These are phyloP conservation scores for Moxostoma hubbsi DNA, from an alignment of 2,797 vertebrate species.

Conservation along the genomic window DNA sequence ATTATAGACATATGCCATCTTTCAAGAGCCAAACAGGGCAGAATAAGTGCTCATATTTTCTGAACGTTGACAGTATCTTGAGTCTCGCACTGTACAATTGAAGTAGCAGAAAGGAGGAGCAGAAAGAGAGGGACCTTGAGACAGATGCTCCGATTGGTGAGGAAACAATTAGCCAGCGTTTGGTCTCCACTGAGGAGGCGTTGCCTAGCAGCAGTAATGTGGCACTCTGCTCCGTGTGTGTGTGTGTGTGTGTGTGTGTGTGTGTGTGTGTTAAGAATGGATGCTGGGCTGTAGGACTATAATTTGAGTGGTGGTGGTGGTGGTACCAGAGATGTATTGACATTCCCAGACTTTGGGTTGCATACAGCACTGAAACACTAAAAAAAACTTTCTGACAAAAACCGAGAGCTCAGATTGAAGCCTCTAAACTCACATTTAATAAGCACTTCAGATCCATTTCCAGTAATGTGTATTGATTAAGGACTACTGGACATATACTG, in stretches of 20 bases:
- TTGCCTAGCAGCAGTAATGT: conserved; percentile 54
- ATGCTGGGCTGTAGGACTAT: conserved; percentile 17
- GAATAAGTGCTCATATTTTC: too few species aligned
- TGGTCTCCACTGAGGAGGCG: conserved; percentile 40
- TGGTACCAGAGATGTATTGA: conserved; percentile 13
- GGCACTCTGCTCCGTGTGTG: conserved; percentile 3
- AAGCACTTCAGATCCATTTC: conserved; percentile 41
- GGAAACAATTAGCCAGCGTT: conserved; percentile 48
- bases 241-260: conserved; percentile 16
- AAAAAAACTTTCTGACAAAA: neutral
- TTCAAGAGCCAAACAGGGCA: too few species aligned
- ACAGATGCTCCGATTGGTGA: conserved; percentile 44
- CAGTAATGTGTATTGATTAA: conserved; percentile 49
- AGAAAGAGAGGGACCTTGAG: conserved; percentile 51
- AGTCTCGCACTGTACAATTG: neutral
- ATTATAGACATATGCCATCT: too few species aligned
- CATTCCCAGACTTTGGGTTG: neutral
- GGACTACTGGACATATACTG: too few species aligned
- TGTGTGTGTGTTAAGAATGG: conserved; percentile 23
- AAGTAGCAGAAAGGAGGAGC: conserved; percentile 11
- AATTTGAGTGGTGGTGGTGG: neutral
- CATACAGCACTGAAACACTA: neutral
- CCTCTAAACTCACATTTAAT: conserved; percentile 25
- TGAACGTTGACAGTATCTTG: too few species aligned
- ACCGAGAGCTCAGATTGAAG: neutral